phyloP scores from a whole-genome alignment of 1,140 invertebrate genomes.

The Capitella teleta region DNA sequence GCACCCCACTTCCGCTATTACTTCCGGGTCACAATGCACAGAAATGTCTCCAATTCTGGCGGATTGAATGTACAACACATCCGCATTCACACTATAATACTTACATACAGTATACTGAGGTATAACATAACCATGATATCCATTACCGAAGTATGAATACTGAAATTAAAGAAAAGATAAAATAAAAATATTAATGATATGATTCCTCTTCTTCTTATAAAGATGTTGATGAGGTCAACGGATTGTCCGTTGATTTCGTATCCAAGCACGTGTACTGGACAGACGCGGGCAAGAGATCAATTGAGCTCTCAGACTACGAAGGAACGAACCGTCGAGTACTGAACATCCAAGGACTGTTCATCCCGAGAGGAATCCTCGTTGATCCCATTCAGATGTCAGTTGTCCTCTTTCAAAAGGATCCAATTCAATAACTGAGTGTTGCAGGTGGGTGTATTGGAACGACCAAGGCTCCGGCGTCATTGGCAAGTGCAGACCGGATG shows the following conservation, averaged over 20 bases:
- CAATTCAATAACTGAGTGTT: not conserved
- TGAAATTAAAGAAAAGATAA: no score
- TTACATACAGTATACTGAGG: no score
- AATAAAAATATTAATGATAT: no score
- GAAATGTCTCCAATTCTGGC: no score
- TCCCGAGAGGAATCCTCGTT: slow-evolving; percentile 81
- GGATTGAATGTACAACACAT: no score
- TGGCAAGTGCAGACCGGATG: slow-evolving; percentile 3
- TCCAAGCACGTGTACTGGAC: slow-evolving; percentile 87
- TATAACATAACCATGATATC: no score
- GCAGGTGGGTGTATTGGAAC: slow-evolving; percentile 7
- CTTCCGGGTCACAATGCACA: no score
- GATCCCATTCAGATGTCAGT: slow-evolving; percentile 67
- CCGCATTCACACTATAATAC: no score
- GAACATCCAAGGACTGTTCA: slow-evolving; percentile 60
- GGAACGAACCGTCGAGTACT: slow-evolving; percentile 57
- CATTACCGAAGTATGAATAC: no score
- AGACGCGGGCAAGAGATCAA: slow-evolving; percentile 71
- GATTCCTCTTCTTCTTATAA: slow-evolving; percentile 43
- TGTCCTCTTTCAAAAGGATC: not conserved
- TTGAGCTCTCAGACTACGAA: slow-evolving; percentile 77
- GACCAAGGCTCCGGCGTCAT: slow-evolving; percentile 6
- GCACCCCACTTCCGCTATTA: no score
- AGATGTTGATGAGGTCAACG: slow-evolving; percentile 67
- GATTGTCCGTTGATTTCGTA: slow-evolving; percentile 78